Evolutionary conservation across 2,113 vertebrate species (phyloP), one percentile per base, ranked within the genome.

Genomic region (Clarias macrocephalus): DNA sequence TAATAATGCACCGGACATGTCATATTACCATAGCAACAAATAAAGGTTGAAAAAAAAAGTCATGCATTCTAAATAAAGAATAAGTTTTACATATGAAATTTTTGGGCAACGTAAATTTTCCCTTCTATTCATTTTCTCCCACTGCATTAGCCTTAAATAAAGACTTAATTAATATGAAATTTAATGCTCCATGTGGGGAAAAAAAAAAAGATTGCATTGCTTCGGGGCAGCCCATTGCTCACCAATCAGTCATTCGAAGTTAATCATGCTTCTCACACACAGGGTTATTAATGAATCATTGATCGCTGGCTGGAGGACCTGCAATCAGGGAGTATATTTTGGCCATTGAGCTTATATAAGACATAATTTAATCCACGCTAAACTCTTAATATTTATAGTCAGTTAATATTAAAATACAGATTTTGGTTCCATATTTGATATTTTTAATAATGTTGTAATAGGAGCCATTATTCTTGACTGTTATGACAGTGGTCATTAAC

Each of bases 301-400:
- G 72, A 85, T 85, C 37, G 21, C 8, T 56, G 60, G 23, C n/a
- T 30, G 59, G 59, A 62, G 19, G 60, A 13, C 28, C 85, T 33
- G 5, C 75, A 60, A 57, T 66, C 82, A 84, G 63, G 30, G 10
- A 52, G 13, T 57, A 73, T 62, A 73, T n/a, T 73, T n/a, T 37
- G 30, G 16, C 23, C 63, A 25, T 42, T n/a, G 56, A 70, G 42
- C 18, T 2, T 10, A 18, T 30, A 86, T 11, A 33, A 59, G 30
- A 21, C 48, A 11, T 25, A 82, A 86, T 70, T 57, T n/a, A 56
- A 33, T 59, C 83, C 54, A 72, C 68, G 25, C 57, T 18, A 33
- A 84, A 88, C 65, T 72, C 25, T 80, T 88, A 88, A 88, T 88
- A 88, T 88, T 88, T 88, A 88, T 88, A 81, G 18, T 52, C 28